A percentile compares a stretch with the other conserved stretches of the same genome.
Conservation (phyloP, 2,888 invertebrate genomes). For the Bibio marci region DNA sequence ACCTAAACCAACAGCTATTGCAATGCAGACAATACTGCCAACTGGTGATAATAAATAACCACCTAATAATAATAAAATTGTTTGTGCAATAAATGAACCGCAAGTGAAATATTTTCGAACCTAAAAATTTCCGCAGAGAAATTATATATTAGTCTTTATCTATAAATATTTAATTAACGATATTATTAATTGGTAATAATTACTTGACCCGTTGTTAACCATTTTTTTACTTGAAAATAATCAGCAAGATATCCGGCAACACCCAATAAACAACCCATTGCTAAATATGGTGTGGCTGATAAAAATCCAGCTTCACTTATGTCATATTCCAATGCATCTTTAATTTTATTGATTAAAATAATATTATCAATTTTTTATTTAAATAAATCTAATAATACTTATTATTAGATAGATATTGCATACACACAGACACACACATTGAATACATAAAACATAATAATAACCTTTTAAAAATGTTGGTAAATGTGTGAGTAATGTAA, state of each 20-base stretch:
- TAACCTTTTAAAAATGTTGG: conserved; percentile 70
- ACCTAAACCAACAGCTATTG: conserved; percentile 76
- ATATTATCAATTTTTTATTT: neutral
- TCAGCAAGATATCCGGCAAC: conserved; percentile 73
- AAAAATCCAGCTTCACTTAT: conserved; percentile 65
- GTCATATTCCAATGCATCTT: conserved; percentile 56
- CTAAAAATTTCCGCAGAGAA: conserved; percentile 27
- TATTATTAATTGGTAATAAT: neutral
- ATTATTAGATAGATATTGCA: too few species aligned
- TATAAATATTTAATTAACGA: too few species aligned
- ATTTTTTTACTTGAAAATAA: conserved; percentile 44
- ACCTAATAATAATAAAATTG: conserved; percentile 70
- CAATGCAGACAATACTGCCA: conserved; percentile 60
- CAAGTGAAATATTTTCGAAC: conserved; percentile 52
- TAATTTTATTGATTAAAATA: conserved; percentile 13
- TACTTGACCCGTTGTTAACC: conserved; percentile 57
- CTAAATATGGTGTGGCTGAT: conserved; percentile 74
- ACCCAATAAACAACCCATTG: conserved; percentile 69
- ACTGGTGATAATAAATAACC: conserved; percentile 52
- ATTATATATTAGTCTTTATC: neutral
- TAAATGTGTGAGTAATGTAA: conserved; percentile 64
- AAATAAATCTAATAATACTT: too few species aligned
- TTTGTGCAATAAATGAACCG: conserved; percentile 57
- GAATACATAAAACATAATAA: neutral
- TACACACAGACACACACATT: too few species aligned